Evolutionary conservation across 2,888 invertebrate species (phyloP).

Genomic region (Ennomos fuscantarius): DNA sequence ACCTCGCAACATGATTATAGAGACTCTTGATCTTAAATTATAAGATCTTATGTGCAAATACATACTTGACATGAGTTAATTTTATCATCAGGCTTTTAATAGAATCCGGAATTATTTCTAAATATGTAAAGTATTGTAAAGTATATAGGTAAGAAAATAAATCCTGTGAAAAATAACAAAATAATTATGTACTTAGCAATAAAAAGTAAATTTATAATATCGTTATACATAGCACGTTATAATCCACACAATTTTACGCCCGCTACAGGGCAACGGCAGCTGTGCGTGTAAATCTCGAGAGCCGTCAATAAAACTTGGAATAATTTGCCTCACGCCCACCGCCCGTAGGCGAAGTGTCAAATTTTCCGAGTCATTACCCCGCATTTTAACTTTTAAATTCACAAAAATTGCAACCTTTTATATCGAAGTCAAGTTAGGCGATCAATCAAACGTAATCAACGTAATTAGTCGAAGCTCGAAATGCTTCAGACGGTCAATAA

Average conservation of each 20-base stretch:
- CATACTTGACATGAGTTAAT: neutral
- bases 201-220: neutral
- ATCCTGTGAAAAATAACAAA: neutral
- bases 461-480: constrained; percentile 27
- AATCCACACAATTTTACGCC: constrained; percentile 18
- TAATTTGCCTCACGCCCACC: constrained; percentile 64
- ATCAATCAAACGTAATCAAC: constrained; percentile 38
- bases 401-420: constrained; percentile 55
- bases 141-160: too few species aligned
- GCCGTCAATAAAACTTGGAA: constrained; percentile 71
- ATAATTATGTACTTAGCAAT: neutral
- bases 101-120: neutral
- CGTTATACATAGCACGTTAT: constrained; percentile 3
- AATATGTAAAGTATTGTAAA: too few species aligned
- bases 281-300: constrained; percentile 52
- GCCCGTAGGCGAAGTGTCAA: constrained; percentile 73
- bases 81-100: constrained; percentile 1
- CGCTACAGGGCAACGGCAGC: constrained; percentile 41
- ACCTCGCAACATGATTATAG: constrained; percentile 1
- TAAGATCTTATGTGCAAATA: too few species aligned
- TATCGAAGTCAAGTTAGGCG: constrained; percentile 37
- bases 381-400: constrained; percentile 63
- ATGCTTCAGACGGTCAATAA: constrained; percentile 20
- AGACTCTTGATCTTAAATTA: too few species aligned
- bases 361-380: constrained; percentile 78